These are phyloP conservation scores for Cygnus olor DNA, from an alignment of 2,797 vertebrate genomes.

Conservation along the genomic window DNA sequence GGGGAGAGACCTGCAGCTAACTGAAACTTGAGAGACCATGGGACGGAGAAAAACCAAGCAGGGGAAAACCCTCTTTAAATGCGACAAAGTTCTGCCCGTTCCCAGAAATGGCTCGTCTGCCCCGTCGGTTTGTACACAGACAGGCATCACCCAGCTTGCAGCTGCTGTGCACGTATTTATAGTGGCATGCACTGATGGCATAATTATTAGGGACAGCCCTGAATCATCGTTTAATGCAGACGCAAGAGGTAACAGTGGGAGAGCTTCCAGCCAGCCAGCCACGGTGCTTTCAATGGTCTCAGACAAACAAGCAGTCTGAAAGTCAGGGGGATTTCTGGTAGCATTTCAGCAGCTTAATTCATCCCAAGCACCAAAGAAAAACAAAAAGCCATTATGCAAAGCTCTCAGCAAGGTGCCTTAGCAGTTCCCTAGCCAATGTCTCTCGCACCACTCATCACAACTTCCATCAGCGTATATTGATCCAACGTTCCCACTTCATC, in stretches of 20 bases:
- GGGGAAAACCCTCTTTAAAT: not conserved
- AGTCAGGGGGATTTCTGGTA: not conserved
- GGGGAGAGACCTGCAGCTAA: not conserved
- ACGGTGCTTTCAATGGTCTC: not conserved
- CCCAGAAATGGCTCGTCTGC: not conserved
- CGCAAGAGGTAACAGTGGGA: not conserved
- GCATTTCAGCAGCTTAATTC: not conserved
- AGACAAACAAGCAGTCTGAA: not conserved
- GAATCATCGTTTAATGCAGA: not conserved
- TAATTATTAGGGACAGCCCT: not conserved
- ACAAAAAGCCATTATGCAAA: not conserved
- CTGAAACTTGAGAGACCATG: not conserved
- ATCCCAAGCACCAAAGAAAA: not conserved
- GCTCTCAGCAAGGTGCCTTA: not conserved
- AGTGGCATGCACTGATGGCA: not conserved
- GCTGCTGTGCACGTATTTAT: not conserved
- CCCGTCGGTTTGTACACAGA: not conserved
- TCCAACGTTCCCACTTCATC: not conserved
- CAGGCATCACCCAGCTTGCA: rapidly evolving
- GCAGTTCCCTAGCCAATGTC: rapidly evolving
- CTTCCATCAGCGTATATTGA: not conserved
- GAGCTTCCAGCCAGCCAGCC: not conserved
- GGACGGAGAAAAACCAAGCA: not conserved
- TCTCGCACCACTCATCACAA: not conserved
- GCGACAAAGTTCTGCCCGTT: not conserved